Evolutionary conservation across 1,140 invertebrate species (phyloP).

Genomic region (Gyrodactylus bullatarudis): DNA sequence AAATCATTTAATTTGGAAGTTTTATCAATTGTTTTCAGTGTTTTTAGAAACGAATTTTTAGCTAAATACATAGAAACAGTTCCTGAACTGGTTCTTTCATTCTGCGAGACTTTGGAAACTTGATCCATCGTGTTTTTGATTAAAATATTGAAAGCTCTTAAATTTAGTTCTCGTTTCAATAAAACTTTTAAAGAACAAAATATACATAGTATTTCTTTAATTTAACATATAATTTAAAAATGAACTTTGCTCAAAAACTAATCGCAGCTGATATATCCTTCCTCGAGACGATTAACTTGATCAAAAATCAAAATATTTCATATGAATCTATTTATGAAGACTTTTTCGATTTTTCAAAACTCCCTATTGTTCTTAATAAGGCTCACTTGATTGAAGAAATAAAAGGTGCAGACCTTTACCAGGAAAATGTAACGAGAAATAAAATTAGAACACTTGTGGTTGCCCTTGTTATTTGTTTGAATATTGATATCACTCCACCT

Average conservation of each 20-base stretch:
- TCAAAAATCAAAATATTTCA: background rate
- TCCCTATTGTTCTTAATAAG: background rate
- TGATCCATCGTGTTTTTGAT: no score
- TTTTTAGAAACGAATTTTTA: background rate
- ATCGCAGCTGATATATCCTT: background rate
- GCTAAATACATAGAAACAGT: background rate
- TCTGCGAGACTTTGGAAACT: no score
- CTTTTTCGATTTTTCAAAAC: background rate
- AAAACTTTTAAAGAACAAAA: no score
- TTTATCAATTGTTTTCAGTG: background rate
- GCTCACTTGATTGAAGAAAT: background rate
- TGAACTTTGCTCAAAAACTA: background rate
- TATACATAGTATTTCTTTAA: background rate
- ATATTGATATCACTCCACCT: constrained; percentile 91
- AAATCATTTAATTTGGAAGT: background rate
- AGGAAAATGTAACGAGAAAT: background rate
- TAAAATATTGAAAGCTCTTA: no score
- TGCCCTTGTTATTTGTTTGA: constrained; percentile 73
- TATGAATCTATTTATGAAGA: background rate
- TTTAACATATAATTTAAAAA: background rate
- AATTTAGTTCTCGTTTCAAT: no score
- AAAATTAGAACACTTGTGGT: constrained; percentile 51
- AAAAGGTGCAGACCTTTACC: background rate
- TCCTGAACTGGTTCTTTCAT: no score
- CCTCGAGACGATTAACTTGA: background rate